Base-by-base conservation (phyloP, 1,140 invertebrate genomes). In the Nasonia vitripennis region DNA sequence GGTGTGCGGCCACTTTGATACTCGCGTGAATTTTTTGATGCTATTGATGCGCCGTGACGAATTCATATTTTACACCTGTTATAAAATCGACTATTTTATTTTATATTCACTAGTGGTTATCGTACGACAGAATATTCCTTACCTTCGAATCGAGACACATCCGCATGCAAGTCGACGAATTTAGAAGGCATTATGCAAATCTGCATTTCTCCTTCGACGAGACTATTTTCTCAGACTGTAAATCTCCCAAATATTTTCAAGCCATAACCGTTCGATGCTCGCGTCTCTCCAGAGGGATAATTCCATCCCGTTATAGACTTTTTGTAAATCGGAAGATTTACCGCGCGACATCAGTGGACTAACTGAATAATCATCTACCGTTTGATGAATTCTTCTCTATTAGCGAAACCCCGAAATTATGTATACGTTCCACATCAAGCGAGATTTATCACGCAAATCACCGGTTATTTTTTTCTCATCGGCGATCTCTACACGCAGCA, bases 271-370 rank as follows among this genome's bases (percentile, higher is more conserved):
- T 51, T 51, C 2, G 10, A 51, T 9, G 10, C 41, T 45, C 41
- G 10, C 34, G 34, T 37, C 41, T 9, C 41, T 10, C 41, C 41
- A 10, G 41, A 45, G 41, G 41, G 1, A 11, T 45, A 45, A 23
- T 27, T 31, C 10, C 4, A 31, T 23, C 51, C 23, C n/a, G 20
- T 78, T 78, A 51, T 17, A 17, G 12, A 55, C 31, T 12, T 78
- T 55, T 67, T 79, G 7, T 37, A 79, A 67, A 67, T 79, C 55
- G 51, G 31, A 2, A 37, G 62, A 79, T 79, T 62, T 79, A 79
- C 55, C 34, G 17, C 37, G 7, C n/a, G 45, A 48, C 11, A 45
- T 7, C 10, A 45, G 34, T 45, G 27, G 12, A 34, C 31, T 5
- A 62, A 67, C n/a, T 68, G 7, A 79, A 79, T 79, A 79, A 67